Percentiles rank a stretch among this genome's conserved stretches.
These are phyloP conservation scores for Latrodectus hesperus DNA, from an alignment of 2,888 invertebrate genomes.

Conservation along the genomic window DNA sequence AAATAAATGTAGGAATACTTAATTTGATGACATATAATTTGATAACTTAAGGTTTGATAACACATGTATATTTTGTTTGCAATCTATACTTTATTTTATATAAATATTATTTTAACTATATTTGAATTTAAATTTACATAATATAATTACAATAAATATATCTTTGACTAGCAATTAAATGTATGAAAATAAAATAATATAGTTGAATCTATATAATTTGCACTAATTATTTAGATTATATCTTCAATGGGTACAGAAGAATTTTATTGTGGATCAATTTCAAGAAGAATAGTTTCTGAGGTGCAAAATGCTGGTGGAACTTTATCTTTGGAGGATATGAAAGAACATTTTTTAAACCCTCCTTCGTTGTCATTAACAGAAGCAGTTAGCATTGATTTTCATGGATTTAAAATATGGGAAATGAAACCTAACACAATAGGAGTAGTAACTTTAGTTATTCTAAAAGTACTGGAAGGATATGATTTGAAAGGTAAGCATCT, in stretches of 20 bases:
- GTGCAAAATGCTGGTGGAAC: slow-evolving; percentile 73
- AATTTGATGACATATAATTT: too few species aligned
- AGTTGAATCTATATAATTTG: not conserved
- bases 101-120: too few species aligned
- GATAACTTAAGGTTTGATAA: too few species aligned
- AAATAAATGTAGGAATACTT: too few species aligned
- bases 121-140: too few species aligned
- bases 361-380: slow-evolving; percentile 60
- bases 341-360: slow-evolving; percentile 72
- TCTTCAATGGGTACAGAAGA: slow-evolving; percentile 72
- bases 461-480: slow-evolving; percentile 75
- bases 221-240: slow-evolving; percentile 22
- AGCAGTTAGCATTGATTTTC: slow-evolving; percentile 72
- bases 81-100: too few species aligned
- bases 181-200: too few species aligned
- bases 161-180: too few species aligned
- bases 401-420: slow-evolving; percentile 74
- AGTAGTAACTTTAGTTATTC: slow-evolving; percentile 74
- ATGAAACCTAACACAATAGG: slow-evolving; percentile 76
- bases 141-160: too few species aligned
- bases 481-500: slow-evolving; percentile 72
- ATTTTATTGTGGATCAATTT: slow-evolving; percentile 74
- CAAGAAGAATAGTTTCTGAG: slow-evolving; percentile 73
- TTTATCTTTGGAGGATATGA: slow-evolving; percentile 73
- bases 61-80: too few species aligned